phyloP scores from a whole-genome alignment of 1,140 invertebrate genomes.

The Idris sp. region DNA sequence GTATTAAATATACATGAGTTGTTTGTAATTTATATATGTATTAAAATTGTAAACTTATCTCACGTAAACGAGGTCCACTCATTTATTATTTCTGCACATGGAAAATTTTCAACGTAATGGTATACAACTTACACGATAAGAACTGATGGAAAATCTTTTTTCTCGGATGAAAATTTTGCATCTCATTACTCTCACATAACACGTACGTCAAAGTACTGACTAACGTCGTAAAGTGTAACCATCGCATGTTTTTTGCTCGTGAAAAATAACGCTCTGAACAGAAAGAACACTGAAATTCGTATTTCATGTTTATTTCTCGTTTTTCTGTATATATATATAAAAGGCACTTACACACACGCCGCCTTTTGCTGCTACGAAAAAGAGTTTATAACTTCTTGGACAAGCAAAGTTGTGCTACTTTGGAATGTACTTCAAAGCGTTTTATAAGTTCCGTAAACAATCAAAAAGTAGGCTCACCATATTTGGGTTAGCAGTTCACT shows the following conservation, averaged over 20 bases:
- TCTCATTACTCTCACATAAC: constrained; percentile 46
- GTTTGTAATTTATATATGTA: too few species aligned
- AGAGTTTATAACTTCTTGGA: constrained; percentile 60
- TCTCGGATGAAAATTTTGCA: constrained; percentile 32
- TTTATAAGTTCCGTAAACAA: constrained; percentile 55
- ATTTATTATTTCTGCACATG: constrained; percentile 21
- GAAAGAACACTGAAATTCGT: constrained; percentile 40
- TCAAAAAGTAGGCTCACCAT: constrained; percentile 39
- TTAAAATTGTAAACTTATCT: too few species aligned
- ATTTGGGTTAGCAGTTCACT: constrained; percentile 47
- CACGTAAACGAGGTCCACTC: too few species aligned
- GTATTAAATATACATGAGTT: too few species aligned
- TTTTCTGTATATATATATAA: constrained; percentile 39
- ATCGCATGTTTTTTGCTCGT: constrained; percentile 48
- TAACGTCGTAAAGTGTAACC: constrained; percentile 48
- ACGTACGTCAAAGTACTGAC: constrained; percentile 37
- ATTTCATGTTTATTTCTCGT: constrained; percentile 38
- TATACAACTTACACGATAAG: constrained; percentile 45
- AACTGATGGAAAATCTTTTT: constrained; percentile 54
- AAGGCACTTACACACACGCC: constrained; percentile 4
- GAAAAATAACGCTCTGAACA: constrained; percentile 22
- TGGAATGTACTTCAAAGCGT: constrained; percentile 51
- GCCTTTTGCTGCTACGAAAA: constrained; percentile 26
- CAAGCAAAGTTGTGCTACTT: constrained; percentile 64
- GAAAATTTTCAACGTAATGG: constrained; percentile 28